phyloP scores from a whole-genome alignment of 2,888 invertebrate species.

The Polydrusus pterygomalis region DNA sequence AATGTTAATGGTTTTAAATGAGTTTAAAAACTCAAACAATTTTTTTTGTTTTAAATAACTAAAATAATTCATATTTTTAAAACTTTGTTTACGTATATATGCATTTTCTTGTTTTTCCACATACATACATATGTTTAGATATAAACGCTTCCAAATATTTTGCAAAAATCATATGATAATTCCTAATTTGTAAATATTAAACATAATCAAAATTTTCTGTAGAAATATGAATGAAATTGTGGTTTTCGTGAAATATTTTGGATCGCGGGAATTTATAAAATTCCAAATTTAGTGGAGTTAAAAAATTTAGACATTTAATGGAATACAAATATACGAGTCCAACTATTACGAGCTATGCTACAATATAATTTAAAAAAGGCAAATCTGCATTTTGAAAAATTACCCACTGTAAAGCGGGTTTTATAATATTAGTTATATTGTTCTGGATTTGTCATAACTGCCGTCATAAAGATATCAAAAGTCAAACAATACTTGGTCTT shows the following conservation, averaged over 20 bases:
- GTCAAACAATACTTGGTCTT: background rate
- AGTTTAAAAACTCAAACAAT: too few species aligned
- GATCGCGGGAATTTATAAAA: background rate
- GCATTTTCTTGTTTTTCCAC: conserved; percentile 31
- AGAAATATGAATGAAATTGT: conserved; percentile 25
- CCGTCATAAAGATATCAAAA: too few species aligned
- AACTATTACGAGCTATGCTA: too few species aligned
- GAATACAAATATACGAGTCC: conserved; percentile 3
- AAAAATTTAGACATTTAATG: conserved; percentile 2
- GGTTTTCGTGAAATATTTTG: conserved; percentile 17
- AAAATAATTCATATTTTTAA: too few species aligned
- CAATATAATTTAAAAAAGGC: too few species aligned
- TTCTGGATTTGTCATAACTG: too few species aligned
- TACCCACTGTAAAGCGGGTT: too few species aligned
- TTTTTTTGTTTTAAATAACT: too few species aligned
- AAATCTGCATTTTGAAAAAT: too few species aligned
- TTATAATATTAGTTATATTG: too few species aligned
- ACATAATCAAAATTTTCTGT: conserved; percentile 52
- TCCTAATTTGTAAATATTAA: conserved; percentile 39
- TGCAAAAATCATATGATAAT: conserved; percentile 13
- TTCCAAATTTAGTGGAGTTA: conserved; percentile 28
- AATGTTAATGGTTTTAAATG: too few species aligned
- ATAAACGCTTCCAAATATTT: conserved; percentile 23
- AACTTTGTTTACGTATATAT: too few species aligned
- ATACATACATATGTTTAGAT: background rate